Evolutionary conservation across 2,113 vertebrate species (phyloP).

Genomic region (Nycticorax nycticorax): DNA sequence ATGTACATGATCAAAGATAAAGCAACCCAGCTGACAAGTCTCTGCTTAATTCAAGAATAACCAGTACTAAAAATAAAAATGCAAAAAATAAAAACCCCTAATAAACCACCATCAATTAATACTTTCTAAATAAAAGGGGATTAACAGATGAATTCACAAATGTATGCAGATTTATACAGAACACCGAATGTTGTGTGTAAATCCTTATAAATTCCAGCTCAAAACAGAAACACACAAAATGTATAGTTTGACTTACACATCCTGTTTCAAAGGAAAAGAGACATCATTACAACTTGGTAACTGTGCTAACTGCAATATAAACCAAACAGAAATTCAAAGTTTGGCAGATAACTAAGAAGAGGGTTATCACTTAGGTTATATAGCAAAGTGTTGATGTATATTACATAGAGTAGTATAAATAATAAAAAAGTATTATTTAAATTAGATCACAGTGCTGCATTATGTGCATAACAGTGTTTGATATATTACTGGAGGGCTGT

Average conservation of each 20-base stretch:
- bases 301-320: constrained; percentile 78
- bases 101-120: constrained; percentile 45
- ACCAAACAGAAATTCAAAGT: constrained; percentile 73
- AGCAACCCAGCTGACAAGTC: constrained; percentile 74
- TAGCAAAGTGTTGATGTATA: constrained; percentile 83
- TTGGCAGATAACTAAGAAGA: constrained; percentile 78
- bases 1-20: constrained; percentile 67
- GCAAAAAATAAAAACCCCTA: constrained; percentile 17
- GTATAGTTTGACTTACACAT: constrained; percentile 77
- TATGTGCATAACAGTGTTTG: constrained; percentile 85
- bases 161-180: constrained; percentile 73
- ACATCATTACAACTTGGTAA: constrained; percentile 76
- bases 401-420: constrained; percentile 86
- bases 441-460: constrained; percentile 87
- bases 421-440: constrained; percentile 88
- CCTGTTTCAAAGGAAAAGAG: constrained; percentile 68
- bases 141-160: constrained; percentile 69
- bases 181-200: constrained; percentile 75
- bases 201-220: constrained; percentile 70
- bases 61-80: constrained; percentile 67
- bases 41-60: constrained; percentile 78
- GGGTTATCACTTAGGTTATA: constrained; percentile 80
- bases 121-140: constrained; percentile 55
- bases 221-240: constrained; percentile 73
- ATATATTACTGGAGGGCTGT: constrained; percentile 79